Conservation (phyloP, 2,797 vertebrate genomes). For the Myotis pilosus region DNA sequence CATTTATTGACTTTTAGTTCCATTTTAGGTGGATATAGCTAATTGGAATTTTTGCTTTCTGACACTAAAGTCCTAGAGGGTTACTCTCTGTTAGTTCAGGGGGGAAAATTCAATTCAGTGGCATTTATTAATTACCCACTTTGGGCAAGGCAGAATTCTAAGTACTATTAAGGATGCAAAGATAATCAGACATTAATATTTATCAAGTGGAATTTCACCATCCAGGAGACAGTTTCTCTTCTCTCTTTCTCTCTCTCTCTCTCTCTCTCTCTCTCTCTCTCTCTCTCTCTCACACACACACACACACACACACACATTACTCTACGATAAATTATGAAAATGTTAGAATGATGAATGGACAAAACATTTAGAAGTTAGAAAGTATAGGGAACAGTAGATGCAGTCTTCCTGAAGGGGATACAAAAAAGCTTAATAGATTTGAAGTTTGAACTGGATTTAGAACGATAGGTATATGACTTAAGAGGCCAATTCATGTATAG, state of each 20-base stretch:
- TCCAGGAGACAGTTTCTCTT: neutral
- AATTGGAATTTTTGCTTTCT: slow-evolving; percentile 8
- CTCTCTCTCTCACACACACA: neutral
- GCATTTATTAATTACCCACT: neutral
- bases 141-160: neutral
- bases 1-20: neutral
- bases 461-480: neutral
- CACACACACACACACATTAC: neutral
- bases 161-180: neutral
- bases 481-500: neutral
- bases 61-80: neutral
- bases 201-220: slow-evolving; percentile 24
- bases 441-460: neutral
- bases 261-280: neutral
- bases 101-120: neutral
- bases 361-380: neutral
- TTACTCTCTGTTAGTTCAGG: neutral
- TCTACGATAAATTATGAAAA: neutral
- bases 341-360: neutral
- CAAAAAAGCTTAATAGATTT: neutral
- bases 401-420: neutral
- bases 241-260: neutral
- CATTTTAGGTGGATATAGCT: neutral
- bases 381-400: neutral
- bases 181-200: slow-evolving; percentile 32